phyloP scores from a whole-genome alignment of 2,113 vertebrate genomes.

The Psittacula cyanocephala region DNA sequence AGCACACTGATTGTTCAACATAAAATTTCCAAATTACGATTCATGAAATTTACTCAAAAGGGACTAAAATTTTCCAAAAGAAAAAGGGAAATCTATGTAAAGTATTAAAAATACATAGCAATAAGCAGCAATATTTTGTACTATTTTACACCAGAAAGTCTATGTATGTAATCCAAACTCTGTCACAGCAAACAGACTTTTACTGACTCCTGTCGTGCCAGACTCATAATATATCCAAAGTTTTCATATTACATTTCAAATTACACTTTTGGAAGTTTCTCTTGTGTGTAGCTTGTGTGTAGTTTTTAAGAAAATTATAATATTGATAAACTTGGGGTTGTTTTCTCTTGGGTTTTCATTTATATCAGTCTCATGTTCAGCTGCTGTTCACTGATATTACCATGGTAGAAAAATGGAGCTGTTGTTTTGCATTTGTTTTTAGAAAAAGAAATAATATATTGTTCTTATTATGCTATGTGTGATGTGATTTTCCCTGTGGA shows the following conservation, averaged over 20 bases:
- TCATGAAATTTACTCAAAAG: not conserved
- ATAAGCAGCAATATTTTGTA: not conserved
- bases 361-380: conserved; percentile 32
- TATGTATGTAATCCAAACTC: not conserved
- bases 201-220: not conserved
- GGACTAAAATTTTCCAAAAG: not conserved
- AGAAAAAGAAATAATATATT: not conserved
- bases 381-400: conserved; percentile 67
- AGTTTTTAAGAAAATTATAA: not conserved
- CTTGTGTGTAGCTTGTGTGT: not conserved
- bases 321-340: not conserved
- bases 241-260: not conserved
- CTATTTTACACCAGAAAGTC: not conserved
- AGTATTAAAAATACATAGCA: not conserved
- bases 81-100: not conserved
- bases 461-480: conserved; percentile 48
- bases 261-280: not conserved
- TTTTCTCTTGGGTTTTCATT: not conserved
- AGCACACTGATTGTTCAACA: not conserved
- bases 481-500: conserved; percentile 61
- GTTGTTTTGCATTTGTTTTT: conserved; percentile 22
- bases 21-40: not conserved
- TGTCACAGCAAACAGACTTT: not conserved
- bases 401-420: conserved; percentile 29
- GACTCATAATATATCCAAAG: not conserved